phyloP scores from a whole-genome alignment of 2,113 vertebrate species.

The Zootoca vivipara region DNA sequence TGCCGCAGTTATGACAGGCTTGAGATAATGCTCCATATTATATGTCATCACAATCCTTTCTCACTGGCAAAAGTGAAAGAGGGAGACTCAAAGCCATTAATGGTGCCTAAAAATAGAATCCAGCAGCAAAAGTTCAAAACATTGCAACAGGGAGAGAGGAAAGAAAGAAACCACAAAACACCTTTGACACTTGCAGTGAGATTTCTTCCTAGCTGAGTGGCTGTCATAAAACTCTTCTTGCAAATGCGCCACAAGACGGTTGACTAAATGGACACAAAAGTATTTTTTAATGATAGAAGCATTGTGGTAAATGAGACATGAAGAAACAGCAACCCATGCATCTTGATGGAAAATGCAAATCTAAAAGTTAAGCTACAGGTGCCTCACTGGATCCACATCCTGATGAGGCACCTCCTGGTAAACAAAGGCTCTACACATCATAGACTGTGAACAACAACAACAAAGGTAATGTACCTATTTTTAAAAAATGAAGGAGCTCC shows the following conservation, averaged over 20 bases:
- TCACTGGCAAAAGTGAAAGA: neutral
- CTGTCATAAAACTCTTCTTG: neutral
- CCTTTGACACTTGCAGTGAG: neutral
- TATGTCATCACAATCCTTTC: constrained; percentile 13
- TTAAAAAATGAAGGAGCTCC: neutral
- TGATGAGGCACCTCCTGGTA: neutral
- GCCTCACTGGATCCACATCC: neutral
- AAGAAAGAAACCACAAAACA: neutral
- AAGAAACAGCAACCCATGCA: fast-evolving
- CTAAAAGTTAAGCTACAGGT: neutral
- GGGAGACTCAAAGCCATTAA: neutral
- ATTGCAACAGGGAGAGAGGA: fast-evolving
- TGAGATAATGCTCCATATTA: neutral
- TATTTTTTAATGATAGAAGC: neutral
- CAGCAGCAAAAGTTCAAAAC: neutral
- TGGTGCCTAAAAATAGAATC: neutral
- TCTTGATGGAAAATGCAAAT: fast-evolving
- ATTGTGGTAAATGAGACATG: neutral
- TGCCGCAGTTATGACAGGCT: constrained; percentile 23
- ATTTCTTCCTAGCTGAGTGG: fast-evolving
- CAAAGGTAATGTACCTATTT: neutral
- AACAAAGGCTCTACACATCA: neutral
- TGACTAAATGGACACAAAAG: neutral
- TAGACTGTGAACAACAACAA: neutral
- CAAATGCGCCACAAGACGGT: neutral